Evolutionary conservation across 1,140 invertebrate species (phyloP).

Genomic region (Drosophila nebulosa): DNA sequence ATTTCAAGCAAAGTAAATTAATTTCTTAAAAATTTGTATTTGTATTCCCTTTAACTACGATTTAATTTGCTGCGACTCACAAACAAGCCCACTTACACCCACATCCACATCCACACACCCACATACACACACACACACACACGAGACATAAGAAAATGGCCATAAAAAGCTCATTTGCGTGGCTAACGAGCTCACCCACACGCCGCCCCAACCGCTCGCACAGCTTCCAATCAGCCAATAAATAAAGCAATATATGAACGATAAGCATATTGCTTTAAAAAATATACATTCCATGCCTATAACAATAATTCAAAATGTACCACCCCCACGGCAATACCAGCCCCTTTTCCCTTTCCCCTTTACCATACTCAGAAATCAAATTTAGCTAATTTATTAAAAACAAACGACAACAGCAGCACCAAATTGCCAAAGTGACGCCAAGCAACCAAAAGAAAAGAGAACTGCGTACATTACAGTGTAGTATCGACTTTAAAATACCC

Average conservation of each 20-base stretch:
- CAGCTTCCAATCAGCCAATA: constrained; percentile 59
- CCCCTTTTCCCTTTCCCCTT: neutral
- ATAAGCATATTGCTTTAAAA: constrained; percentile 54
- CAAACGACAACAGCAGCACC: constrained; percentile 41
- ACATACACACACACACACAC: neutral
- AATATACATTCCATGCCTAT: constrained; percentile 19
- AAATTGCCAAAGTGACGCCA: constrained; percentile 54
- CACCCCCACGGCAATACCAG: neutral
- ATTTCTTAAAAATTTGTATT: neutral
- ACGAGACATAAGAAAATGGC: constrained; percentile 28
- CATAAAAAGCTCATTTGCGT: constrained; percentile 64
- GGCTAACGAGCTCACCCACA: constrained; percentile 55
- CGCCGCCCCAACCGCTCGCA: constrained; percentile 6
- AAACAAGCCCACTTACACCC: neutral
- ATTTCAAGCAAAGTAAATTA: neutral
- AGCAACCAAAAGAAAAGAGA: constrained; percentile 17
- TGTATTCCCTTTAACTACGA: neutral
- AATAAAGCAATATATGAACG: constrained; percentile 67
- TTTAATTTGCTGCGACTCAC: constrained; percentile 5
- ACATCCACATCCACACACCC: neutral
- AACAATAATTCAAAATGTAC: constrained; percentile 65
- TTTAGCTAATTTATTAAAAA: constrained; percentile 62
- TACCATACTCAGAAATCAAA: constrained; percentile 4
- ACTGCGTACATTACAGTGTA: constrained; percentile 6
- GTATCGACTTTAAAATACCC: constrained; percentile 13